Evolutionary conservation across 2,113 vertebrate genomes (phyloP), one percentile per base, ranked within the genome.

Genomic region (Myxocyprinus asiaticus): DNA sequence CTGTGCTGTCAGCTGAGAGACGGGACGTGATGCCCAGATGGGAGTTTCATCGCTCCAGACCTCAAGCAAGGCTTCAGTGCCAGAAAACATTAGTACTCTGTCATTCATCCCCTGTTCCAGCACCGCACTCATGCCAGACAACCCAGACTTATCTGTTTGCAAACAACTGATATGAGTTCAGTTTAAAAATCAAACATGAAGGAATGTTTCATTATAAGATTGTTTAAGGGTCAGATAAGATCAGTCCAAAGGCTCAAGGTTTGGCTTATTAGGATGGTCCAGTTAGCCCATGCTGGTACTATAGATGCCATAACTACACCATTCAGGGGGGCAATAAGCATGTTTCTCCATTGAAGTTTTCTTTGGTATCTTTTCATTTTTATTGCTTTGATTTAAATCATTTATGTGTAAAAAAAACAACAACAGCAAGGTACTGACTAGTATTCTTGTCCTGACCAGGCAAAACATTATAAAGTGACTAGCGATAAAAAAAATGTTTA

Each of bases 21-120:
- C 67, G 61, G 62, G 59, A 61, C 9, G 47, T 65, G 71, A 70
- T 63, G 65, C n/a, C 72, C 56, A 73, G 43, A 69, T 6, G 76
- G 67, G 66, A 56, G 56, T 77, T 78, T 15, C 55, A 62, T 58
- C 48, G 68, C 53, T 44, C 53, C 51, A 71, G 55, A 58, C 68
- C 68, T 42, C 68, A 71, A 71, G 53, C 68, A 71, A 61, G 64
- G 47, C 51, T 67, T 58, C 42, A 58, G 51, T 67, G 63, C 50
- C 64, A 56, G 10, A 45, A 58, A 63, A 45, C 33, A 58, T 77
- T 77, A 77, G 64, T 63, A 58, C n/a, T 44, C 50, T 66, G 75
- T 67, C 64, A 77, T 59, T 67, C 64, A 67, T 77, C 15, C 58
- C 33, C 53, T 67, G 22, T 61, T 33, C 15, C 47, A 51, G 44